Base-by-base conservation (phyloP, 1,140 invertebrate genomes). In the Antheraea mylitta region DNA sequence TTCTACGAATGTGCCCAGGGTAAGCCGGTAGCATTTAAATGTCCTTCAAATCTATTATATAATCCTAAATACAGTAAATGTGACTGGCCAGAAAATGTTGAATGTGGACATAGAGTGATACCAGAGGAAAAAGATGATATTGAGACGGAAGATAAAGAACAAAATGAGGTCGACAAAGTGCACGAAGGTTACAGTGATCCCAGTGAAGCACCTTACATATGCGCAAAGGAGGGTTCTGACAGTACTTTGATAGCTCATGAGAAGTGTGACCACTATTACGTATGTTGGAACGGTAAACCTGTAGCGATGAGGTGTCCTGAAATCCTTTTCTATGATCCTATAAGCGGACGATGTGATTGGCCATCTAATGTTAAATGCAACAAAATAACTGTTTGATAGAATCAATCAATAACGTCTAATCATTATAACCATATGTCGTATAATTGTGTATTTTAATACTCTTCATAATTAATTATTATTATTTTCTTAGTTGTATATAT, bases 1-100 rank as follows among this genome's bases (percentile, higher is more conserved):
- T 60, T 22, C 18, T 60, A 19, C 18, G 22, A 18, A 60, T 60
- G 18, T 10, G 22, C 18, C 11, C 36, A 63, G 6, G 19, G 36
- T 36, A 36, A n/a, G 19, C 61, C 16, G 10, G 36, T 16, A 9
- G 22, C 1, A 30, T 30, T 30, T 9, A 42, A 18, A 7, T 83
- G 81, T 48, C 16, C 66, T 2, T 68, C 79, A 0, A 77, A 86
- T 36, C 92, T 93, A 67, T 79, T 94, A 71, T 95, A 93, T 79
- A 94, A 95, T 80, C 90, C 94, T 64, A 66, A 83, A 48, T 76
- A 74, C 10, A 85, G 94, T 85, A 80, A 93, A 70, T 93, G 96
- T 80, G 92, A 95, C 19, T 68, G 62, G 62, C 61, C 70, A 19
- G 19, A 30, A 5, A 63, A 53, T 48, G 67, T 74, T 13, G 36